Evolutionary conservation across 2,113 vertebrate species (phyloP), one percentile per base, ranked within the genome.

Genomic region (Marmota flaviventris): DNA sequence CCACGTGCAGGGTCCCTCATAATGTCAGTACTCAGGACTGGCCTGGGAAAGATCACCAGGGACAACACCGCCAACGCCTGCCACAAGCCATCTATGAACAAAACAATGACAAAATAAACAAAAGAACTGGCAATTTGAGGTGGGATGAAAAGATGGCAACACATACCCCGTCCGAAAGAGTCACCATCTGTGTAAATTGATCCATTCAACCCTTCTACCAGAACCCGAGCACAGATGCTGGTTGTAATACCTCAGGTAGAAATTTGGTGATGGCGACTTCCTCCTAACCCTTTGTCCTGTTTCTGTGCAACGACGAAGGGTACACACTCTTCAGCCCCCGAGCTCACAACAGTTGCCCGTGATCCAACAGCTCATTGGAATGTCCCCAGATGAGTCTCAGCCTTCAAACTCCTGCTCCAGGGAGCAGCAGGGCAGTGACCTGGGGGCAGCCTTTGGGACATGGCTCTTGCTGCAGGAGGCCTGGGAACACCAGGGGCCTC

Each of bases 61-160:
- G 27, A 25, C 11, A 5, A n/a, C 13, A 24, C 8, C 3, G 1
- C 4, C 5, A 5, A 3, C 0, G 0, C 37, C 37, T 56, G 2
- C 34, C 14, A 37, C 27, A 5, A 25, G 48, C 32, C 75, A 6
- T 4, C 53, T 22, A 8, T 2, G 18, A 67, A 37, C 39, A 51
- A 82, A 61, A 65, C 29, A 4, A 32, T 24, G 48, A 22, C 76
- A 53, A 70, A 29, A 18, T 13, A 25, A 72, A 34, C 5, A 20
- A 56, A 42, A 70, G 93, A 78, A 13, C 16, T 34, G 37, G 65
- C 72, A 2, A 48, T 22, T 56, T 18, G 45, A 27, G 83, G 17
- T 18, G 37, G 63, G 13, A 20, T 22, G 27, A 14, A 45, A 42
- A 78, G 63, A 37, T 70, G 42, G 24, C 5, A 22, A 89, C 63